Base-by-base conservation (phyloP, 2,113 vertebrate genomes). In the Corvus hawaiiensis region DNA sequence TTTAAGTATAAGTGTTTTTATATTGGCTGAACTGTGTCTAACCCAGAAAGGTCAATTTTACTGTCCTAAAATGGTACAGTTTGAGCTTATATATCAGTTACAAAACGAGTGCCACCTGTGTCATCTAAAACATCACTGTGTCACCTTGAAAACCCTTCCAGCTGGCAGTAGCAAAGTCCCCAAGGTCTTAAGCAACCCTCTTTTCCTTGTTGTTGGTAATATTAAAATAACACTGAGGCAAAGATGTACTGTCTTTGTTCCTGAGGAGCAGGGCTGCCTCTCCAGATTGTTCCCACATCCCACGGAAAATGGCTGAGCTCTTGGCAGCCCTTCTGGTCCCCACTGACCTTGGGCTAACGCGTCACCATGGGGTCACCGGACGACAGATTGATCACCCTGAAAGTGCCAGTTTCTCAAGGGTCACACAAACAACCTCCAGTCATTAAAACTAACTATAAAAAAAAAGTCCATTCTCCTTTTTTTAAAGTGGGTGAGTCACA, bases 391-490 rank as follows among this genome's bases (percentile, higher is more conserved):
- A 97, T 97, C 85, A 95, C 20, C 55, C 85, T 86, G 75, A 83
- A 94, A 80, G 59, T 77, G 85, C 0, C 46, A 90, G 35, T 63
- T 90, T 80, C 75, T 80, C 92, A 89, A 77, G 72, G 94, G 90
- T 97, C 94, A 97, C 21, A n/a, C 78, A 97, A 97, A 95, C 82
- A 96, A 91, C 39, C 71, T 80, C 16, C 22, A 80, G 78, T 55
- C 24, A 4, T 85, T 90, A 94, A 83, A 96, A 76, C 26, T 64
- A 77, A 71, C 51, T 41, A 27, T 51, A 58, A 52, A 87, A 85
- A 79, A 79, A 79, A 54, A 46, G 6, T 21, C 18, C 3, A 21
- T 52, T 56, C 17, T 78, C 13, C 5, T 26, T 86, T 76, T 74
- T 91, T 49, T 11, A 10, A 59, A 85, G 27, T 20, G 24, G 1